These are phyloP conservation scores for Hypsibius dujardini DNA, from an alignment of 1,140 invertebrate species.

Conservation along the genomic window DNA sequence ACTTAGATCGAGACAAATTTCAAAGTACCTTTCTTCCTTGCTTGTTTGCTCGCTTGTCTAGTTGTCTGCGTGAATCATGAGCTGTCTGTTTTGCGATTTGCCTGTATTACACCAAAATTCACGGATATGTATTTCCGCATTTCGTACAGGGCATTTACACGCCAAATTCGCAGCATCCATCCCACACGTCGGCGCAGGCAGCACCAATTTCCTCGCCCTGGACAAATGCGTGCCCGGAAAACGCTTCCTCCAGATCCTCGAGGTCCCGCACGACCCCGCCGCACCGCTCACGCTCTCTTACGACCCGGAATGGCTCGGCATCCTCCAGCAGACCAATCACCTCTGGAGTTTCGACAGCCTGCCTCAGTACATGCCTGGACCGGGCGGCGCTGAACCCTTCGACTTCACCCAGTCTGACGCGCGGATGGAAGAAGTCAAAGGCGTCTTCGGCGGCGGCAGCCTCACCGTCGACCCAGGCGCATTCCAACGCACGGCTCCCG, in stretches of 20 bases:
- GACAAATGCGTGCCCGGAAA: slow-evolving; percentile 83
- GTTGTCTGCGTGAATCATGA: too few relatives aligned
- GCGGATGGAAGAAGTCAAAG: slow-evolving; percentile 47
- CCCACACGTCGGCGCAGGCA: slow-evolving; percentile 40
- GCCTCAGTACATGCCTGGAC: slow-evolving; percentile 53
- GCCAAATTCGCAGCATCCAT: slow-evolving; percentile 80
- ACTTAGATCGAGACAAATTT: too few relatives aligned
- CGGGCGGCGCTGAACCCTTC: slow-evolving; percentile 46
- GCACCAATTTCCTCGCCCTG: slow-evolving; percentile 80
- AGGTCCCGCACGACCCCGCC: slow-evolving; percentile 22
- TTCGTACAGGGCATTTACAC: slow-evolving; percentile 65
- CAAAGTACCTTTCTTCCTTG: too few relatives aligned
- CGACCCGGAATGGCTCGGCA: slow-evolving; percentile 81
- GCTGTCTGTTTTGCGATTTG: too few relatives aligned
- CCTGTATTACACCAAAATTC: too few relatives aligned
- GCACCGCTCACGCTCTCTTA: slow-evolving; percentile 46
- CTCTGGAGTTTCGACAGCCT: slow-evolving; percentile 51
- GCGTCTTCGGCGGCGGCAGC: slow-evolving; percentile 45
- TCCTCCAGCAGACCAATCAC: slow-evolving; percentile 71
- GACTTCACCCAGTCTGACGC: slow-evolving; percentile 53
- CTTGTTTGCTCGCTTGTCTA: too few relatives aligned
- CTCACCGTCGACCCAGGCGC: slow-evolving; percentile 49
- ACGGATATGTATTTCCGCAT: too few relatives aligned
- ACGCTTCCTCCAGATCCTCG: slow-evolving; percentile 53
- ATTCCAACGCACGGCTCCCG: slow-evolving; percentile 52